A percentile compares a stretch with the other conserved stretches of the same genome.
phyloP scores from a whole-genome alignment of 2,888 invertebrate genomes.

The Dichetophora obliterata region DNA sequence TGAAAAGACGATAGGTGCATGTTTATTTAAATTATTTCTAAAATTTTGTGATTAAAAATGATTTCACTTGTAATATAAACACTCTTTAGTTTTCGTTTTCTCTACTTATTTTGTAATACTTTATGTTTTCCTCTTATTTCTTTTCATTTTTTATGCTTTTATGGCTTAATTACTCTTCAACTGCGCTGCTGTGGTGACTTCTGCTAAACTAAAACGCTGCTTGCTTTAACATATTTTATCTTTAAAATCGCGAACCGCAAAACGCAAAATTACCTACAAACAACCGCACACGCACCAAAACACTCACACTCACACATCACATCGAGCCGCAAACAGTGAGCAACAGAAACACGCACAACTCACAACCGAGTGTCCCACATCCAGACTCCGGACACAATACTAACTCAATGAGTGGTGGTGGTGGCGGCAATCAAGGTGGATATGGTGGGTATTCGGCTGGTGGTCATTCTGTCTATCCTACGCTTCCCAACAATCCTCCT shows the following conservation, averaged over 20 bases:
- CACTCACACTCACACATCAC: neutral
- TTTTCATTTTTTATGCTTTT: slow-evolving; percentile 50
- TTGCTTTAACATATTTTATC: neutral
- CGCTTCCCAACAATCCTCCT: slow-evolving; percentile 56
- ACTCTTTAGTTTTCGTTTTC: neutral
- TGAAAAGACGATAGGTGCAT: neutral
- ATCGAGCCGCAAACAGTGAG: slow-evolving; percentile 47
- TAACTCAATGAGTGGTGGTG: slow-evolving; percentile 47
- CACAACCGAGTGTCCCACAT: slow-evolving; percentile 59
- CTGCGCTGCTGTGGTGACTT: slow-evolving; percentile 38
- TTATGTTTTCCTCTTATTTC: slow-evolving; percentile 37
- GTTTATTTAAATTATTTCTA: neutral
- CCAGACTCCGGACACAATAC: slow-evolving; percentile 54
- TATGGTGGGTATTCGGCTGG: slow-evolving; percentile 68
- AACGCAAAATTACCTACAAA: neutral
- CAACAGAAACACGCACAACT: slow-evolving; percentile 58
- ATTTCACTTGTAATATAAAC: too few relatives aligned
- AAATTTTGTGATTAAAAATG: neutral
- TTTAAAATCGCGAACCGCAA: neutral
- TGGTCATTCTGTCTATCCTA: slow-evolving; percentile 65
- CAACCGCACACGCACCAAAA: neutral
- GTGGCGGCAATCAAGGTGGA: slow-evolving; percentile 60
- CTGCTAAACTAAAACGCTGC: slow-evolving; percentile 13
- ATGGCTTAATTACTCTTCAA: slow-evolving; percentile 49
- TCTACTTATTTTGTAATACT: slow-evolving; percentile 16